Conservation (phyloP, 2,888 invertebrate species). For the Microctonus hyperodae region DNA sequence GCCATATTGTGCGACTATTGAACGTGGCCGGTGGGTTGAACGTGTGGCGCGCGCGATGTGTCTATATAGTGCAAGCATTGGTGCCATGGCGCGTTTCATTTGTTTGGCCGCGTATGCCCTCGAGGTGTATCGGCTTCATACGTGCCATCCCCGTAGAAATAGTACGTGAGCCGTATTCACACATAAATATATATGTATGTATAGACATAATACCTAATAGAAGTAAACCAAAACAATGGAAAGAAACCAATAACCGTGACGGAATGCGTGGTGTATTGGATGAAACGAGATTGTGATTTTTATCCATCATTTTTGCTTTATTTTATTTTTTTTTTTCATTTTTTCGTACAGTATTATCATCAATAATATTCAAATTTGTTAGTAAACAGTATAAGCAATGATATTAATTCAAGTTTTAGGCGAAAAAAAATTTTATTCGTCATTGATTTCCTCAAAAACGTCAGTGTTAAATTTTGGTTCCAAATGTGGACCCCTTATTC, state of each 20-base stretch:
- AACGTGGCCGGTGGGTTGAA: slow-evolving; percentile 33
- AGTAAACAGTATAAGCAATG: too few relatives aligned
- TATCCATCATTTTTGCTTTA: not conserved
- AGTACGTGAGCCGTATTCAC: slow-evolving; percentile 18
- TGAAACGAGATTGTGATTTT: not conserved
- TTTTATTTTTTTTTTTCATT: too few relatives aligned
- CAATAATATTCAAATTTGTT: too few relatives aligned
- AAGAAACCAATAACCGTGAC: slow-evolving; percentile 9
- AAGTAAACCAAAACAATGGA: slow-evolving; percentile 4
- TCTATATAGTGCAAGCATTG: slow-evolving; percentile 15
- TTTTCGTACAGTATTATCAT: too few relatives aligned
- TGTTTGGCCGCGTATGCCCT: slow-evolving; percentile 24
- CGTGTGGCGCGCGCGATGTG: slow-evolving; percentile 11
- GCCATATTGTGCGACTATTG: slow-evolving; percentile 41
- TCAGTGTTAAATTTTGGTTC: too few relatives aligned
- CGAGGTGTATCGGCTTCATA: slow-evolving; percentile 24
- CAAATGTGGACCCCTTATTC: too few relatives aligned
- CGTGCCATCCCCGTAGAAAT: slow-evolving; percentile 25
- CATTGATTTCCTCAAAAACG: too few relatives aligned
- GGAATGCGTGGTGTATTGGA: not conserved
- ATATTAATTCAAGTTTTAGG: too few relatives aligned
- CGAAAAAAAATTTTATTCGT: too few relatives aligned
- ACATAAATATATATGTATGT: not conserved
- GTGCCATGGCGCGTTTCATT: slow-evolving; percentile 30
- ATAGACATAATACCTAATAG: slow-evolving; percentile 6